These are phyloP conservation scores for Chrysomela aeneicollis DNA, from an alignment of 2,888 invertebrate genomes.

Conservation along the genomic window DNA sequence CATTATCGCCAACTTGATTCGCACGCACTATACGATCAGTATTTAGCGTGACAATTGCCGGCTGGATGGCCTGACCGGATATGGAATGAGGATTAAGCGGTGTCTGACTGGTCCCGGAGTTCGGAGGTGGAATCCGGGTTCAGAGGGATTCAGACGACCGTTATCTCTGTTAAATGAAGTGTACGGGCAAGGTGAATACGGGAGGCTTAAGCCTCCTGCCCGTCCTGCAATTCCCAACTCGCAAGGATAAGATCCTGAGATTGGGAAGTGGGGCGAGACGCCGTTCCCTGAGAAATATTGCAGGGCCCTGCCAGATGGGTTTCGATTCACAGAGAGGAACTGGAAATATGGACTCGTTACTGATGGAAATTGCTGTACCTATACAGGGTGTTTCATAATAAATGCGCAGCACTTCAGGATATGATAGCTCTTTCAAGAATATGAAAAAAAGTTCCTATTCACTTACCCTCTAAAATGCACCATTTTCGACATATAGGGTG, in stretches of 20 bases:
- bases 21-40: slow-evolving; percentile 59
- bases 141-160: slow-evolving; percentile 62
- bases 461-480: too few relatives aligned
- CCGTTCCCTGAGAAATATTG: slow-evolving; percentile 60
- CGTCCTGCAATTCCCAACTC: slow-evolving; percentile 58
- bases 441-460: too few relatives aligned
- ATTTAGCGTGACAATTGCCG: slow-evolving; percentile 54
- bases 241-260: slow-evolving; percentile 57
- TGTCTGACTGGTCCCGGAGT: neutral
- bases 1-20: slow-evolving; percentile 58
- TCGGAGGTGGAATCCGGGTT: slow-evolving; percentile 48
- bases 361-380: neutral
- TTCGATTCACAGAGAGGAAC: slow-evolving; percentile 14
- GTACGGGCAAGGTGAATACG: slow-evolving; percentile 59
- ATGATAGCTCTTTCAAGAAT: too few relatives aligned
- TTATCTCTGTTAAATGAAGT: slow-evolving; percentile 63
- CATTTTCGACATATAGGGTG: too few relatives aligned
- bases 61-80: slow-evolving; percentile 38
- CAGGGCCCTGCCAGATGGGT: slow-evolving; percentile 55
- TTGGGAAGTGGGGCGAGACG: slow-evolving; percentile 61
- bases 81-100: slow-evolving; percentile 42
- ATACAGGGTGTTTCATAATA: too few relatives aligned
- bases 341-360: neutral
- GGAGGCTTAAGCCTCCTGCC: slow-evolving; percentile 60
- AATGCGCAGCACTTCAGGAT: too few relatives aligned